Base-by-base conservation (phyloP, 2,797 vertebrate genomes). In the Parauchenoglanis punctatus region DNA sequence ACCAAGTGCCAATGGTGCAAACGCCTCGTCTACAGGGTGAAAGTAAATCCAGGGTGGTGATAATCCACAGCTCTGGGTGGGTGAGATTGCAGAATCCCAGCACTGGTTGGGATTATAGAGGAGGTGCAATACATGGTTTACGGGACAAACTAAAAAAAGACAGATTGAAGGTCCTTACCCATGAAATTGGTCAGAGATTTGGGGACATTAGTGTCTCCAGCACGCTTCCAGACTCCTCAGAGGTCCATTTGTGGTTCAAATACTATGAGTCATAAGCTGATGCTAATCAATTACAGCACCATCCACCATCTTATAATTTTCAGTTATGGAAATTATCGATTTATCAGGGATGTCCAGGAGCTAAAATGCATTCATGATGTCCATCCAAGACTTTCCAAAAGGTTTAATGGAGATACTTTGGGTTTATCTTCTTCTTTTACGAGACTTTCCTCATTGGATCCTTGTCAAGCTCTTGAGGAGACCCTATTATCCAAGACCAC, bases 51-150 rank as follows among this genome's bases (percentile, higher is more conserved):
- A 86, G 88, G 89, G 81, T 46, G 3, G 12, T 77, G 73, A 61
- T 91, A 91, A 91, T 90, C 87, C 90, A 86, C 87, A 88, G 87
- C 85, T 91, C 89, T 91, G 88, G 88, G 90, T 88, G 86, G 67
- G 86, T 59, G 77, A 92, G 89, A 92, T 91, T 91, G 88, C 84
- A 89, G 90, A 87, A 85, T 91, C 89, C 87, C 54, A 73, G 70
- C 89, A 75, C 86, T 61, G 87, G 65, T 89, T 88, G 54, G 85
- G 68, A 91, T 89, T 85, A 88, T 86, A 46, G 44, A 81, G 84
- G 89, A 89, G 84, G 88, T 89, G 87, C 82, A 81, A 87, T 84
- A 81, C 82, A 70, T 78, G 83, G 85, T 56, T 89, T 89, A 87
- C 75, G 63, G 88, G 85, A 85, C 84, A 76, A 88, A 90, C 75